phyloP scores from a whole-genome alignment of 2,113 vertebrate genomes.

The Ranitomeya variabilis region DNA sequence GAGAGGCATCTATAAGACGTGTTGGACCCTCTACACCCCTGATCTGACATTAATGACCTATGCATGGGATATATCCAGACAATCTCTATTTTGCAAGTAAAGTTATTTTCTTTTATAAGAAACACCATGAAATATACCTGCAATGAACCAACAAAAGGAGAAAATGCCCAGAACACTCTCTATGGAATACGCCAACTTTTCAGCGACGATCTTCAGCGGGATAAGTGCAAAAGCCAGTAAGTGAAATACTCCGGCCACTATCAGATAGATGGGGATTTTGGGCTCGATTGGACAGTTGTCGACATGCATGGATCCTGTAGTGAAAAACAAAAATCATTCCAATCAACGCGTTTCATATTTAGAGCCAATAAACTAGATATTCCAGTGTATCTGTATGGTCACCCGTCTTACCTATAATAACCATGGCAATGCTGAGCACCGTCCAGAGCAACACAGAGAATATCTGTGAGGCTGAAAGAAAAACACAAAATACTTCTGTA shows the following conservation, averaged over 20 bases:
- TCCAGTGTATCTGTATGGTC: not conserved
- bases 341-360: not conserved
- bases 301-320: conserved; percentile 43
- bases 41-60: no score
- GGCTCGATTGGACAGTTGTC: conserved; percentile 46
- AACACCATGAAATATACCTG: conserved; percentile 14
- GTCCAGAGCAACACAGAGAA: conserved; percentile 46
- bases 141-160: conserved; percentile 50
- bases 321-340: not conserved
- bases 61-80: no score
- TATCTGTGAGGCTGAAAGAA: conserved; percentile 29
- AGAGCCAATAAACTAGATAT: not conserved
- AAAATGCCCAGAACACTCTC: conserved; percentile 33
- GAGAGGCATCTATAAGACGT: no score
- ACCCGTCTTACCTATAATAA: conserved; percentile 38
- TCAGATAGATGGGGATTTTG: conserved; percentile 52
- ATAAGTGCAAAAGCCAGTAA: conserved; percentile 27
- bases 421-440: conserved; percentile 49
- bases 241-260: conserved; percentile 44
- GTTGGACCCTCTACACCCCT: no score
- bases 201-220: conserved; percentile 17
- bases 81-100: no score
- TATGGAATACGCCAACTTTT: conserved; percentile 35
- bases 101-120: no score
- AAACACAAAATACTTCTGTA: not conserved